Conservation (phyloP, 2,113 vertebrate species). For the Sakesphorus luctuosus region DNA sequence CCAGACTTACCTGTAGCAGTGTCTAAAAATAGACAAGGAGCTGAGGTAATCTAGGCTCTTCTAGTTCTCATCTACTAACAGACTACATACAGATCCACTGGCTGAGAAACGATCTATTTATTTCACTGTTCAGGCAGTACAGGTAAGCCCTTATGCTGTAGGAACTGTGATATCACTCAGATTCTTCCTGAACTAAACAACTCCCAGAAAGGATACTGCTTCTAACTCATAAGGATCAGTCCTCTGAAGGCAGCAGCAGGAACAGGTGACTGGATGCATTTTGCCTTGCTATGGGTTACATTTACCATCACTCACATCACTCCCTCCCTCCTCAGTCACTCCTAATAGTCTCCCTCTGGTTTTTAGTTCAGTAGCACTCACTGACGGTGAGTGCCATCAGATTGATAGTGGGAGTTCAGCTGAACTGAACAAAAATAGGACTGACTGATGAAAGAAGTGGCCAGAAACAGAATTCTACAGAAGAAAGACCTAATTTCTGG, state of each 20-base stretch:
- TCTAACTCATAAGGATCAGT: not conserved
- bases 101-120: not conserved
- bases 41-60: not conserved
- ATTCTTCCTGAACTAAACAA: not conserved
- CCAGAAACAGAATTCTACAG: not conserved
- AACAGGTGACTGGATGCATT: not conserved
- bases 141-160: not conserved
- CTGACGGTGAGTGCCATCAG: slow-evolving; percentile 10
- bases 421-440: slow-evolving; percentile 59
- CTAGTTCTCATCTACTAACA: not conserved
- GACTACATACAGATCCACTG: not conserved
- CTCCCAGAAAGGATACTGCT: slow-evolving; percentile 9
- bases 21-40: not conserved
- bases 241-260: not conserved
- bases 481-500: not conserved
- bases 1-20: not conserved
- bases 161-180: not conserved
- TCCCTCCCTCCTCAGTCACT: not conserved
- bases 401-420: slow-evolving; percentile 14
- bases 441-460: not conserved
- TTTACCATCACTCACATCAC: not conserved
- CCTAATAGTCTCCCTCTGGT: not conserved
- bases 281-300: not conserved
- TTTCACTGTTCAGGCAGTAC: not conserved
- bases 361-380: slow-evolving; percentile 29